phyloP scores from a whole-genome alignment of 1,140 invertebrate species.

The Cephus cinctus region DNA sequence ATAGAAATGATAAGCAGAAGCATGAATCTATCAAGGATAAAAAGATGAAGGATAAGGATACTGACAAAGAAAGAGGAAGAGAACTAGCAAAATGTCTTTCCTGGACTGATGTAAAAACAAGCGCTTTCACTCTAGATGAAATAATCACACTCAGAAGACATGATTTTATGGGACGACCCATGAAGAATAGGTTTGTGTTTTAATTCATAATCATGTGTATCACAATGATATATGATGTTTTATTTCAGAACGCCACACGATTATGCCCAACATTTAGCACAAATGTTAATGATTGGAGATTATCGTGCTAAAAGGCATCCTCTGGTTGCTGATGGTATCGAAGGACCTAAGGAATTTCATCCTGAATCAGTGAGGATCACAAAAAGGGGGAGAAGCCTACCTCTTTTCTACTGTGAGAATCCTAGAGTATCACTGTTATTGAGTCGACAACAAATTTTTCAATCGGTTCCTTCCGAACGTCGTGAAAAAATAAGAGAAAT shows the following conservation, averaged over 20 bases:
- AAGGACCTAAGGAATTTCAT: constrained; percentile 42
- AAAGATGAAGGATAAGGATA: constrained; percentile 26
- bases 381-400: constrained; percentile 30
- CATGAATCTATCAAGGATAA: constrained; percentile 14
- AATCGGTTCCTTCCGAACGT: constrained; percentile 33
- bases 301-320: constrained; percentile 29
- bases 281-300: constrained; percentile 46
- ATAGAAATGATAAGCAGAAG: constrained; percentile 17
- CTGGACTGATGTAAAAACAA: constrained; percentile 43
- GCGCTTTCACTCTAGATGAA: constrained; percentile 35
- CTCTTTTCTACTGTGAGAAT: constrained; percentile 45
- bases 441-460: constrained; percentile 32
- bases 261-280: constrained; percentile 39
- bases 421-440: constrained; percentile 37
- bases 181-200: constrained; percentile 30
- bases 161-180: constrained; percentile 27
- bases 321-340: constrained; percentile 34
- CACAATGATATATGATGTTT: constrained; percentile 7
- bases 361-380: constrained; percentile 41
- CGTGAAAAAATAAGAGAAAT: constrained; percentile 46
- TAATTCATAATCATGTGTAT: constrained; percentile 7
- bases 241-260: constrained; percentile 42
- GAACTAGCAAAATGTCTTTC: constrained; percentile 28
- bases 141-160: constrained; percentile 28
- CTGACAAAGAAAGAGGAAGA: constrained; percentile 33